Percentiles rank a stretch among this genome's conserved stretches.
phyloP scores from a whole-genome alignment of 2,797 vertebrate genomes.

The Pampus argenteus region DNA sequence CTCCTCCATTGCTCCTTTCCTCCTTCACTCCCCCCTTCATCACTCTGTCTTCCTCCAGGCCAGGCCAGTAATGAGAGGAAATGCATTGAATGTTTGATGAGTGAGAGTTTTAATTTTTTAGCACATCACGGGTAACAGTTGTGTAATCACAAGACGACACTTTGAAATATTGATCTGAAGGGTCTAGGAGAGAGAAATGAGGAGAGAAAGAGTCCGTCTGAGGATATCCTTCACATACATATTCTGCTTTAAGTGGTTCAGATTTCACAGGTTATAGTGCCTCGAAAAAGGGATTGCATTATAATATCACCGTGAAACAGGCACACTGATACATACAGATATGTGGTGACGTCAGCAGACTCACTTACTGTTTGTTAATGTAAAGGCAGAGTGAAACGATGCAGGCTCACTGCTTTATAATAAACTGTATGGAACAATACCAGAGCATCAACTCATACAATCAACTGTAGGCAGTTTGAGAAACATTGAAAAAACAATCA shows the following conservation, averaged over 20 bases:
- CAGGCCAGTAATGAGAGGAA: slow-evolving; percentile 32
- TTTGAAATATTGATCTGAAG: slow-evolving; percentile 57
- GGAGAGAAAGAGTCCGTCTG: too few species aligned
- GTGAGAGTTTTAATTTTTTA: slow-evolving; percentile 47
- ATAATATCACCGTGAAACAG: background rate
- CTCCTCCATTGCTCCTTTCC: background rate
- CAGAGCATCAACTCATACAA: too few species aligned
- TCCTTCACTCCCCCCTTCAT: background rate
- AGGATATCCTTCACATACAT: background rate
- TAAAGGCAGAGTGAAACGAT: too few species aligned
- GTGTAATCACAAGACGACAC: slow-evolving; percentile 49
- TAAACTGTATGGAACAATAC: too few species aligned
- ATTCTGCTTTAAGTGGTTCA: background rate
- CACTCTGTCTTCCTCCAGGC: slow-evolving; percentile 5
- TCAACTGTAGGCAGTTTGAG: too few species aligned
- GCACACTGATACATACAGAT: too few species aligned
- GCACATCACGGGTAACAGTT: slow-evolving; percentile 48
- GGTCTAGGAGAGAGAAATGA: too few species aligned
- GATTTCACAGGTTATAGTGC: background rate
- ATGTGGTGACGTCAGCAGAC: too few species aligned
- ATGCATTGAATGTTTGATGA: slow-evolving; percentile 43
- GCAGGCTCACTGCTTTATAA: too few species aligned
- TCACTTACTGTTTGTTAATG: background rate
- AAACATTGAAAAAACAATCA: too few species aligned
- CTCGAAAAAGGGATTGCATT: background rate